A percentile compares a stretch with the other conserved stretches of the same genome.
Conservation (phyloP, 2,113 vertebrate genomes). For the Amazona guildingii region DNA sequence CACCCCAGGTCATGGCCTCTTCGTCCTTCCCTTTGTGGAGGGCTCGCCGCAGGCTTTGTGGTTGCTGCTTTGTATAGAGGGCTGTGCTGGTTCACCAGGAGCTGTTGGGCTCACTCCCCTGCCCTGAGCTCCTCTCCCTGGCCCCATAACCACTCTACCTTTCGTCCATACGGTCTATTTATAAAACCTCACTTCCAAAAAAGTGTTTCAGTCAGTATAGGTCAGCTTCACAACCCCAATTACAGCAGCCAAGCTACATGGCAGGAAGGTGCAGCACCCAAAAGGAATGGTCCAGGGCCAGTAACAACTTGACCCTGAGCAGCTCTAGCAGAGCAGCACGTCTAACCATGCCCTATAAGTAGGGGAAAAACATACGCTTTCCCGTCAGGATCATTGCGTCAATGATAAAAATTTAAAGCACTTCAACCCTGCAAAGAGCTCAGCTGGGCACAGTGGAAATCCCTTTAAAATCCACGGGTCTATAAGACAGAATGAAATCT, state of each 20-base stretch:
- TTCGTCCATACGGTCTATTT: constrained; percentile 11
- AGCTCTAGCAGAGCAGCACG: neutral
- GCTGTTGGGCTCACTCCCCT: neutral
- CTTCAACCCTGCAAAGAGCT: neutral
- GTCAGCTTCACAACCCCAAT: constrained; percentile 13
- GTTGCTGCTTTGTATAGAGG: neutral
- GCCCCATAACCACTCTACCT: neutral
- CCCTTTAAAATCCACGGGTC: neutral
- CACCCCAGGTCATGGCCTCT: neutral
- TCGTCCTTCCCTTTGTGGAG: neutral
- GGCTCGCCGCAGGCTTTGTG: neutral
- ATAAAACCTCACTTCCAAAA: constrained; percentile 40
- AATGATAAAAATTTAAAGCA: constrained; percentile 20
- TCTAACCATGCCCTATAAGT: neutral
- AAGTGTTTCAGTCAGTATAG: neutral
- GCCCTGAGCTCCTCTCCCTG: neutral
- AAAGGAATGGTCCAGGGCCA: constrained; percentile 20
- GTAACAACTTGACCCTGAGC: constrained; percentile 17
- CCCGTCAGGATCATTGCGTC: neutral
- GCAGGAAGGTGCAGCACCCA: constrained; percentile 19
- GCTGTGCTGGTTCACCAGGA: neutral
- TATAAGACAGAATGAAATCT: neutral
- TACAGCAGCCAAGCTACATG: neutral
- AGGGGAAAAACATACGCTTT: neutral
- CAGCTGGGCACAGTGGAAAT: neutral